A percentile compares a stretch with the other conserved stretches of the same genome.
Evolutionary conservation across 30 jellyfish, hydroid and myxozoan species (phyloP).

Genomic region (Aurelia sp.): DNA sequence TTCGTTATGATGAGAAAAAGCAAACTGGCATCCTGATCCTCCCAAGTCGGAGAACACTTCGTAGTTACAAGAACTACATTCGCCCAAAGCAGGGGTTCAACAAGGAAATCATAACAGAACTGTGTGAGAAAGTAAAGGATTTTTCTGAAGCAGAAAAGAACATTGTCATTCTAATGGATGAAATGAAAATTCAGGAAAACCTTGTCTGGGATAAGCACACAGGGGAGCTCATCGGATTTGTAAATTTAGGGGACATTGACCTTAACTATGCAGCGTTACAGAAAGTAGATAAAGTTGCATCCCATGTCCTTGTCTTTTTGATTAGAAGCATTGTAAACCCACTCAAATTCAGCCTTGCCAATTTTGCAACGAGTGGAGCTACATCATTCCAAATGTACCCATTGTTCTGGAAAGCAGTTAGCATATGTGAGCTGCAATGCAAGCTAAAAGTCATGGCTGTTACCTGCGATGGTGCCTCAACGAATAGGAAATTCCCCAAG

Average conservation of each 20-base stretch:
- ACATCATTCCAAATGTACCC: constrained; percentile 63
- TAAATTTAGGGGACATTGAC: constrained; percentile 60
- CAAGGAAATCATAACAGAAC: constrained; percentile 17
- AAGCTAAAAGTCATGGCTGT: constrained; percentile 28
- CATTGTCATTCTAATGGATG: constrained; percentile 31
- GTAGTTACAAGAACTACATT: constrained; percentile 25
- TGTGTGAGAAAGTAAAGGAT: constrained; percentile 14
- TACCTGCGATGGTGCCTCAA: constrained; percentile 43
- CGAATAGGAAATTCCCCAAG: constrained; percentile 5
- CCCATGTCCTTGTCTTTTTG: constrained; percentile 69
- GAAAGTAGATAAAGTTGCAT: constrained; percentile 1
- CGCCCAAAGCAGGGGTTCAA: constrained; percentile 54
- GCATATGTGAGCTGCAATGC: constrained; percentile 14
- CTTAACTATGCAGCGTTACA: constrained; percentile 25
- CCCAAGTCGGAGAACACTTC: constrained; percentile 62
- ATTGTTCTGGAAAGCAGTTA: constrained; percentile 8
- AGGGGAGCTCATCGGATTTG: constrained; percentile 67
- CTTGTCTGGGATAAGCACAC: constrained; percentile 47
- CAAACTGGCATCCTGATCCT: constrained; percentile 57
- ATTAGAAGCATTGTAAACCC: constrained; percentile 65
- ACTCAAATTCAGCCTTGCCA: constrained; percentile 48
- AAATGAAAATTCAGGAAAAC: constrained; percentile 29
- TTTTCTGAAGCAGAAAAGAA: constrained; percentile 23
- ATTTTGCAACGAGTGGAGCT: constrained; percentile 67
- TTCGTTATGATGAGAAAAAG: constrained; percentile 38